Base-by-base conservation (phyloP, 1,140 invertebrate species). In the Platyscapa corneri region DNA sequence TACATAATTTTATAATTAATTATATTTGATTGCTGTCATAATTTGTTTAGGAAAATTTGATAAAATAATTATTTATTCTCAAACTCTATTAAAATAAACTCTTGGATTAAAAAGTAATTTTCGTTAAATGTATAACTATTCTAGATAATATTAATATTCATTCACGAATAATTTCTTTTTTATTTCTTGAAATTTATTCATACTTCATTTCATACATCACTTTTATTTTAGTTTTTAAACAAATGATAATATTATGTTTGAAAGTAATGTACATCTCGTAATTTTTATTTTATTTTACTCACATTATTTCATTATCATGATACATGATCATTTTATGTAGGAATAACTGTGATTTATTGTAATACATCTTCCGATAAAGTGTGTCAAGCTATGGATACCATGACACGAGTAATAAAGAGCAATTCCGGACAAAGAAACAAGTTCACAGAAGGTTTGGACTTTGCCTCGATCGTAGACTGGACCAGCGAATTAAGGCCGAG, bases 401-500 rank as follows among this genome's bases (percentile, higher is more conserved):
- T 93, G 92, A 92, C 92, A 1, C 88, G 91, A 39, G 91, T 93
- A 39, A 93, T 93, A 30, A 93, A 93, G 80, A 92, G 89, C 60
- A 93, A 93, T 89, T 92, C 92, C 7, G 88, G 88, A 27, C 93
- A 95, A 86, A 94, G 95, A 70, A 96, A 96, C 89, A 96, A 96
- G 90, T 96, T 96, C 90, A 96, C 95, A 3, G 96, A 96, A 87
- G 95, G 95, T 87, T 90, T 96, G 83, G 95, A 97, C 83, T 94
- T 97, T 84, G 95, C 94, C 14, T 94, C 93, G 14, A 94, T 96
- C 39, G 94, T 94, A n/a, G 96, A 96, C 88, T 97, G 97, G 95
- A 95, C 95, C 1, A 95, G 94, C 18, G 97, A 97, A 88, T 92
- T 97, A 39, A 94, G 96, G 82, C 96, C 97, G 0, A 96, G 96